Evolutionary conservation across 2,797 vertebrate genomes (phyloP).

Genomic region (Pristis pectinata): DNA sequence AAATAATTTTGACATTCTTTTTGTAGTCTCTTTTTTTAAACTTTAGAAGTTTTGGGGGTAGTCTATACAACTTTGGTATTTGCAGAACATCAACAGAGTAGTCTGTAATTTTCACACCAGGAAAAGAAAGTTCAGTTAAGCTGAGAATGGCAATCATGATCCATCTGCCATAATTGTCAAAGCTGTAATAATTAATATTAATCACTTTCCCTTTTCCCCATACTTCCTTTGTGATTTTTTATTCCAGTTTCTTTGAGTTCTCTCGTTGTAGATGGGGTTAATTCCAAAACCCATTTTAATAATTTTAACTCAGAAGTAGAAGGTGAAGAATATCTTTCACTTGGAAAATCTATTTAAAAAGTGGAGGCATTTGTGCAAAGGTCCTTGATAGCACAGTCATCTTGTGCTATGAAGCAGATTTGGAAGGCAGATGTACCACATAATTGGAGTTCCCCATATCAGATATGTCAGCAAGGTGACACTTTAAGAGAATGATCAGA

Average conservation of each 20-base stretch:
- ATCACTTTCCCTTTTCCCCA: not conserved
- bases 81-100: not conserved
- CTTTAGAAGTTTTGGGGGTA: not conserved
- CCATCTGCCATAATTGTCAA: not conserved
- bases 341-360: not conserved
- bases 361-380: not conserved
- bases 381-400: not conserved
- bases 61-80: not conserved
- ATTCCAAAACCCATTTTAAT: not conserved
- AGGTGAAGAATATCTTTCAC: not conserved
- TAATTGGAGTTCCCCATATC: not conserved
- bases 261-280: not conserved
- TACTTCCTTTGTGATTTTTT: not conserved
- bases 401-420: not conserved
- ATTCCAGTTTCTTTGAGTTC: not conserved
- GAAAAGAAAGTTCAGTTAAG: not conserved
- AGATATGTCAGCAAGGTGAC: not conserved
- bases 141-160: not conserved
- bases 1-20: not conserved
- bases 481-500: not conserved
- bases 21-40: not conserved
- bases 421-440: not conserved
- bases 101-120: not conserved
- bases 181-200: not conserved
- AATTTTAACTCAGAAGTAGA: not conserved